phyloP scores from a whole-genome alignment of 2,113 vertebrate species.

The Sus scrofa region DNA sequence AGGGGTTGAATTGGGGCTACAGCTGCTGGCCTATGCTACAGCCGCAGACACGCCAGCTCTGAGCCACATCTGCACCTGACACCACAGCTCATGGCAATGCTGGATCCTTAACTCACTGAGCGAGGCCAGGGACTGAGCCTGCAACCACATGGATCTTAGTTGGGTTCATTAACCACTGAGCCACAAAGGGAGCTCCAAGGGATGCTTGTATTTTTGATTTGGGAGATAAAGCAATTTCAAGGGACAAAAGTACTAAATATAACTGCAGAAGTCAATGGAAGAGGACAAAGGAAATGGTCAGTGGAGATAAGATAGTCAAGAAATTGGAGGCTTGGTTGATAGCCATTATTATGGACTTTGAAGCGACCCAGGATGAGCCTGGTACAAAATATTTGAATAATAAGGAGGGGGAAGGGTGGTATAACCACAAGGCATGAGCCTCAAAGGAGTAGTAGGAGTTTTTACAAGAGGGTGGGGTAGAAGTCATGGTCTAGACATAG shows the following conservation, averaged over 20 bases:
- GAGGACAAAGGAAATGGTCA: not conserved
- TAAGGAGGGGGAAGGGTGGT: not conserved
- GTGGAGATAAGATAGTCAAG: not conserved
- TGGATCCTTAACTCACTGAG: too few species aligned
- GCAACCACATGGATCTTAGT: too few species aligned
- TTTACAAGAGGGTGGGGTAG: not conserved
- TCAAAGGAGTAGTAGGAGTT: not conserved
- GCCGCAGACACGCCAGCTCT: too few species aligned
- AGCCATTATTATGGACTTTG: not conserved
- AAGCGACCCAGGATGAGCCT: not conserved
- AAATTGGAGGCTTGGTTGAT: not conserved
- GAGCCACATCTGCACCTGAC: too few species aligned
- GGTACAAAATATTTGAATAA: not conserved
- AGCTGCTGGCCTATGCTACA: too few species aligned
- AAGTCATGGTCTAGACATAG: not conserved
- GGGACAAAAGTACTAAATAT: not conserved
- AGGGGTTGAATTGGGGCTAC: too few species aligned
- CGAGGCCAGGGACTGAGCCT: too few species aligned
- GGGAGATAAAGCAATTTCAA: not conserved
- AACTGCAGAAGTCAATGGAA: not conserved
- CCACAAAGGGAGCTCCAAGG: too few species aligned
- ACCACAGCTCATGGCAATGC: too few species aligned
- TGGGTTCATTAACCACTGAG: too few species aligned
- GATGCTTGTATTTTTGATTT: not conserved
- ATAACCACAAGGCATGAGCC: not conserved